Conservation (phyloP, 2,888 invertebrate genomes). For the Melolontha melolontha region DNA sequence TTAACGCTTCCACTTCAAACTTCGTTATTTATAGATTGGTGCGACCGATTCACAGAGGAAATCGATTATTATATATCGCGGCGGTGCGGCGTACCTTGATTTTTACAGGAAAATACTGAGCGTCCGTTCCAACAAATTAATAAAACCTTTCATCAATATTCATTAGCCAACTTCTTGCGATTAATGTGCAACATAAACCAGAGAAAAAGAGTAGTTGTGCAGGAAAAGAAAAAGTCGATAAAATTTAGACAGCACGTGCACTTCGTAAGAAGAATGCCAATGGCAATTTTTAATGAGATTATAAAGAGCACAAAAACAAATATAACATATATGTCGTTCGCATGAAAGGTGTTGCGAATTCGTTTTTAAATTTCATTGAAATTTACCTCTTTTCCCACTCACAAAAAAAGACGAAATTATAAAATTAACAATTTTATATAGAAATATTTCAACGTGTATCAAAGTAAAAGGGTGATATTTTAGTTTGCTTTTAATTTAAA, state of each 20-base stretch:
- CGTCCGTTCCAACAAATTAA: conserved; percentile 5
- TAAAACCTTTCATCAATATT: conserved; percentile 23
- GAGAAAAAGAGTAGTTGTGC: conserved; percentile 15
- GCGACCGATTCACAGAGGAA: conserved; percentile 6
- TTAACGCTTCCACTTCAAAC: neutral
- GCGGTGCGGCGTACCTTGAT: neutral
- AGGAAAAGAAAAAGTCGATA: conserved; percentile 11
- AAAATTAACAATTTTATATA: too few relatives aligned
- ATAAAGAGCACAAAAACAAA: conserved; percentile 10
- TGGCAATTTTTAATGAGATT: conserved; percentile 5
- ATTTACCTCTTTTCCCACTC: too few relatives aligned
- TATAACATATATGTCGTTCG: too few relatives aligned
- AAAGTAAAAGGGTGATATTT: too few relatives aligned
- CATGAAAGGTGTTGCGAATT: too few relatives aligned
- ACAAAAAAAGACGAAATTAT: too few relatives aligned
- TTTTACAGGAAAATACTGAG: neutral
- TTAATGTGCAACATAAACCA: conserved; percentile 10
- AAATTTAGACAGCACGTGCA: conserved; percentile 12
- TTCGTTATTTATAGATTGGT: conserved; percentile 2
- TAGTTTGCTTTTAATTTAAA: too few relatives aligned
- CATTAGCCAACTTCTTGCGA: neutral
- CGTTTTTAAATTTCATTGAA: too few relatives aligned
- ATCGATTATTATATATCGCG: conserved; percentile 14
- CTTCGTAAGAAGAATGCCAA: neutral
- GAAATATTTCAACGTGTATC: too few relatives aligned